These are phyloP conservation scores for Dipus sagitta DNA, from an alignment of 2,797 vertebrate species.

Conservation along the genomic window DNA sequence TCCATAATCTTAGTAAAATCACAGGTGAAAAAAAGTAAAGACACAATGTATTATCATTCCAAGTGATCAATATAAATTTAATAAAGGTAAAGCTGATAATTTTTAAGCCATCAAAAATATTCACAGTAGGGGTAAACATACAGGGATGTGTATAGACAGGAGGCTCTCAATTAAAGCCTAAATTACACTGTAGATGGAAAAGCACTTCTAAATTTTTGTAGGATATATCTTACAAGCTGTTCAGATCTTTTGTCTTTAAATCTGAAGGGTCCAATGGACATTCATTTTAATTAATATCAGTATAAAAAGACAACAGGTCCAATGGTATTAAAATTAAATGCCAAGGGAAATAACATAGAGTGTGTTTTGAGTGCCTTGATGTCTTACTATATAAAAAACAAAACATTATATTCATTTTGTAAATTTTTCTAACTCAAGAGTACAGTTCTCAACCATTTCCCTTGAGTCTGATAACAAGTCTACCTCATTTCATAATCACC, in stretches of 20 bases:
- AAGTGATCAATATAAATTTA: background rate
- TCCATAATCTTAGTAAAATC: background rate
- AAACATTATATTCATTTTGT: background rate
- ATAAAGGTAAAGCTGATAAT: background rate
- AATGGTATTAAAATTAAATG: slow-evolving; percentile 1
- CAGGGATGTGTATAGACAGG: background rate
- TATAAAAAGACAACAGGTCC: background rate
- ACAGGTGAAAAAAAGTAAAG: background rate
- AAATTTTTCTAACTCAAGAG: background rate
- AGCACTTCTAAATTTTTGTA: background rate
- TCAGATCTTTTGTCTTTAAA: background rate
- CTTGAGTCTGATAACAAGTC: background rate
- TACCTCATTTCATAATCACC: slow-evolving; percentile 47
- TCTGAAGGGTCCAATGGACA: background rate
- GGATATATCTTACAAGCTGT: background rate
- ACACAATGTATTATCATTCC: background rate
- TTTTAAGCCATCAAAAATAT: background rate
- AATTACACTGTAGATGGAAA: accelerated
- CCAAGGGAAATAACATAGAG: slow-evolving; percentile 35
- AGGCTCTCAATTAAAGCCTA: background rate
- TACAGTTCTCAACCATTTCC: background rate
- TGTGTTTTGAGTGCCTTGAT: slow-evolving; percentile 1
- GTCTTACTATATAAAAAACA: background rate
- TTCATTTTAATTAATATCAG: slow-evolving; percentile 44
- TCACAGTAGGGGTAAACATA: background rate